These are phyloP conservation scores for Exocentrus adspersus DNA, from an alignment of 2,888 invertebrate genomes.

Conservation along the genomic window DNA sequence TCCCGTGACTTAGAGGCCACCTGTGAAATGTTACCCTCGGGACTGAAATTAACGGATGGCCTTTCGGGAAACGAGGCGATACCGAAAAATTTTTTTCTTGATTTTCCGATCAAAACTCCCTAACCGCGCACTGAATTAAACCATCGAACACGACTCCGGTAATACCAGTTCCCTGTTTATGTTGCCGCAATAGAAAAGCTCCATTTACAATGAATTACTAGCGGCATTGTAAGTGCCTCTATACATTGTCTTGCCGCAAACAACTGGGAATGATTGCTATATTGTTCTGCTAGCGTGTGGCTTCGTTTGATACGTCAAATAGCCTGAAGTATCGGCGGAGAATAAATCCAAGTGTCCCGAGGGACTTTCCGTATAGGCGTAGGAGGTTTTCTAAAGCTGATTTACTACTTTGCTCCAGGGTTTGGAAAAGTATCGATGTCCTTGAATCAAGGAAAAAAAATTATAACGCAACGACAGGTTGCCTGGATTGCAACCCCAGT, in stretches of 20 bases:
- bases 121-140: neutral
- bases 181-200: neutral
- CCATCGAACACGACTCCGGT: neutral
- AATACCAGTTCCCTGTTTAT: neutral
- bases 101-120: neutral
- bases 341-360: slow-evolving; percentile 12
- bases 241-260: slow-evolving; percentile 6
- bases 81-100: too few species aligned
- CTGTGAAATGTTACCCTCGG: neutral
- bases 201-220: neutral
- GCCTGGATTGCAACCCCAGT: too few species aligned
- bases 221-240: neutral
- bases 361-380: slow-evolving; percentile 16
- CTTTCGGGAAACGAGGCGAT: too few species aligned
- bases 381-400: slow-evolving; percentile 20
- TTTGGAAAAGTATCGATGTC: slow-evolving; percentile 4
- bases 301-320: neutral
- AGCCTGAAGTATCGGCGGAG: slow-evolving; percentile 11
- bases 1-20: neutral
- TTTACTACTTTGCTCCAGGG: slow-evolving; percentile 8
- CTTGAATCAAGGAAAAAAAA: too few species aligned
- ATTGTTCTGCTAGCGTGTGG: neutral
- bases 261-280: slow-evolving; percentile 11
- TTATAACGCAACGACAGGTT: too few species aligned
- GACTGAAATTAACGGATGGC: neutral